Conservation (phyloP, 2,113 vertebrate species). For the Poeciliopsis retropinna region DNA sequence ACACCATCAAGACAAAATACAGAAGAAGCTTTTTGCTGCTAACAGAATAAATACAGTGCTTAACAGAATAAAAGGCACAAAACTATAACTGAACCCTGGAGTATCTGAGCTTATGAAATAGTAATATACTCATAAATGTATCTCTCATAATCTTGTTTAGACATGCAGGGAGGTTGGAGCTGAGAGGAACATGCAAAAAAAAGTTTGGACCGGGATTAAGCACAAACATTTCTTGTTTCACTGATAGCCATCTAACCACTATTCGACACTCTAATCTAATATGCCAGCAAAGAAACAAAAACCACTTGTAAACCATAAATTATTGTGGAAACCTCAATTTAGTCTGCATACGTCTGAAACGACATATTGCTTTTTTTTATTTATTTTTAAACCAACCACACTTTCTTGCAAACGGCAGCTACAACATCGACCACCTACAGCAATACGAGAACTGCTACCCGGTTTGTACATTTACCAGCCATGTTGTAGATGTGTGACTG, state of each 20-base stretch:
- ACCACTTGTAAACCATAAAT: background rate
- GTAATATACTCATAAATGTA: background rate
- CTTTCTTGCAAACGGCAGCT: slow-evolving; percentile 32
- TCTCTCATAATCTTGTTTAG: background rate
- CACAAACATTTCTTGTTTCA: too few species aligned
- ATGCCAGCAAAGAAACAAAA: background rate
- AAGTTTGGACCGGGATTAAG: too few species aligned
- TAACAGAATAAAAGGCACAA: slow-evolving; percentile 27
- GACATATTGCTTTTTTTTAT: background rate
- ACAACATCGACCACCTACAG: slow-evolving; percentile 33
- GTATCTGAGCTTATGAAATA: slow-evolving; percentile 2
- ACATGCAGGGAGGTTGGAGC: too few species aligned
- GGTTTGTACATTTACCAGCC: slow-evolving; percentile 22
- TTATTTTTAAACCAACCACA: background rate
- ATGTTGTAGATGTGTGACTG: slow-evolving; percentile 18
- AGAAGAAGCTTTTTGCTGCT: slow-evolving; percentile 14
- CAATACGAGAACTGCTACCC: background rate
- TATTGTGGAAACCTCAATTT: background rate
- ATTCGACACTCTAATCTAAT: background rate
- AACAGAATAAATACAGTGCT: slow-evolving; percentile 34
- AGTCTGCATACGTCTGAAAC: background rate
- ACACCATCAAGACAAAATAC: slow-evolving; percentile 36
- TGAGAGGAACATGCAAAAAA: too few species aligned
- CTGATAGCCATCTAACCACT: background rate
- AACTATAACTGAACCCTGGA: slow-evolving; percentile 8